phyloP scores from a whole-genome alignment of 2,113 vertebrate genomes.

The Mustela nigripes region DNA sequence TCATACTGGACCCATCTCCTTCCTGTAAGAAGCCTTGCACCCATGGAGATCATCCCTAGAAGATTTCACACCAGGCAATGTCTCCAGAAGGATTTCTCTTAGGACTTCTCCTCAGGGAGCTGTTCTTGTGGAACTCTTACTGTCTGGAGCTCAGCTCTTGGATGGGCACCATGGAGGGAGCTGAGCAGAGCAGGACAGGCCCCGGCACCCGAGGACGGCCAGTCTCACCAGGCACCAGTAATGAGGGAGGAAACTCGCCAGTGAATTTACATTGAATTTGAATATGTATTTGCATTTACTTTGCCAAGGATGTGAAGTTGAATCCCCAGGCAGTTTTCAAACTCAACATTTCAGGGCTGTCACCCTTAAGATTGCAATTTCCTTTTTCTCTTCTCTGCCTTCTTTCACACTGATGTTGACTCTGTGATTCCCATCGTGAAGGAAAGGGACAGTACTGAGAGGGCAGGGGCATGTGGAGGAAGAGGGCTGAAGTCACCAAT shows the following conservation, averaged over 20 bases:
- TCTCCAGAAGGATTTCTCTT: neutral
- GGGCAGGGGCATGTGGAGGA: neutral
- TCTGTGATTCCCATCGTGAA: neutral
- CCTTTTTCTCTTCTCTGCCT: slow-evolving; percentile 47
- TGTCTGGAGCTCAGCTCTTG: neutral
- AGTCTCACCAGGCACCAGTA: neutral
- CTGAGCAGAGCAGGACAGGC: neutral
- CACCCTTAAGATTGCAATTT: slow-evolving; percentile 18
- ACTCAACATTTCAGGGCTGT: slow-evolving; percentile 41
- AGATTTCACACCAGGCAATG: too few species aligned
- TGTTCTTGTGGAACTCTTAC: neutral
- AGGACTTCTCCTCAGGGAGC: neutral
- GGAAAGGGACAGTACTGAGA: neutral
- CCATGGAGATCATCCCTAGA: neutral
- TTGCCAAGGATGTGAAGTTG: slow-evolving; percentile 45
- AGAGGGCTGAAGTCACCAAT: fast-evolving
- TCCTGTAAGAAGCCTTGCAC: neutral
- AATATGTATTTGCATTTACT: slow-evolving; percentile 54
- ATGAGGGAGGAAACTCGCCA: neutral
- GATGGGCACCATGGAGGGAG: neutral
- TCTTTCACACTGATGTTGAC: neutral
- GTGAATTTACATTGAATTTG: slow-evolving; percentile 35
- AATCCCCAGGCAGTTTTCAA: slow-evolving; percentile 67
- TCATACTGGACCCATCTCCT: neutral
- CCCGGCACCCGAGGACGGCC: neutral